Evolutionary conservation across 35 echinoderm and acorn worm species (phyloP), one percentile per base, ranked within the genome.

Genomic region (Lytechinus pictus): DNA sequence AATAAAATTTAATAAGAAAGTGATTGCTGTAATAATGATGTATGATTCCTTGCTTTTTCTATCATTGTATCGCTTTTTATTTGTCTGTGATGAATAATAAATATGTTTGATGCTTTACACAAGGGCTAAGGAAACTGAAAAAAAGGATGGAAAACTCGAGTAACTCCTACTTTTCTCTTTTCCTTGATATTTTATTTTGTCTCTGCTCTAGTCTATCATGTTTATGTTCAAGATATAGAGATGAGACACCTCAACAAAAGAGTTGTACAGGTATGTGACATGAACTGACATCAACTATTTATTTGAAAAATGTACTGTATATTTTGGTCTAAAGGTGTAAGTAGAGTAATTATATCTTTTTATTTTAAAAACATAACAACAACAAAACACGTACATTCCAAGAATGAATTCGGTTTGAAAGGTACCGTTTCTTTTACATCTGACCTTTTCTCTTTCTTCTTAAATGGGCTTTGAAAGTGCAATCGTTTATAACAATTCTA

Each of bases 391-490:
- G n/a, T 58, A 79, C 66, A 79, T 79, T 79, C 66, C 66, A 79
- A 16, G 66, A 24, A 79, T 79, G 21, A 19, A 6, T 79, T 19
- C n/a, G 16, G 66, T 79, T 44, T 4, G 16, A 24, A 79, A 3
- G 66, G 21, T n/a, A 24, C n/a, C 56, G 13, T 79, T 79, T 79
- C n/a, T 24, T 79, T 79, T 24, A 44, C 33, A 44, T 44, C 33
- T 44, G 6, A 79, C n/a, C 14, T 79, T 79, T 24, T 79, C 66
- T 79, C 19, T 79, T 79, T 79, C 14, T 79, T 24, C 66, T 79
- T 24, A 27, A 79, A 79, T 79, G 66, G 14, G 66, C 66, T 79
- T 90, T 90, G 28, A 52, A 90, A 90, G 88, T 90, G 88, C 88
- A 90, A 90, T 90, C 88, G 16, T 52, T 90, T 16, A 13, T 54